These are phyloP conservation scores for Drosophila differens DNA, from an alignment of 2,888 invertebrate genomes.

Conservation along the genomic window DNA sequence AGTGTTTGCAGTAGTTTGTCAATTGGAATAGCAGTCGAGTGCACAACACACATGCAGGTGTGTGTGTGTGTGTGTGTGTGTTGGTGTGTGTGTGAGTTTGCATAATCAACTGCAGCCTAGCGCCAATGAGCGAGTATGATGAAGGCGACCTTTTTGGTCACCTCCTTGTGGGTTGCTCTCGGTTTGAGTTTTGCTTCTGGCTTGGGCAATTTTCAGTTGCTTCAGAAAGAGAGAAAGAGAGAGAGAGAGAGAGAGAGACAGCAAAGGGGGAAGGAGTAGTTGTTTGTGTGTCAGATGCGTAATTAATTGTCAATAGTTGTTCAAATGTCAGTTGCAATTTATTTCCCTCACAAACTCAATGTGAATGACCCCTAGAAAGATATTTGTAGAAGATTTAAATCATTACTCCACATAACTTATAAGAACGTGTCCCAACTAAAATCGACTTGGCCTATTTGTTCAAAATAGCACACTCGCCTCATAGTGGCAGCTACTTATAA, in stretches of 20 bases:
- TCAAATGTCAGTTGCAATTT: constrained; percentile 73
- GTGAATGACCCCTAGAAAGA: constrained; percentile 35
- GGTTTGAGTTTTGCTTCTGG: constrained; percentile 25
- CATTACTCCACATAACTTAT: neutral
- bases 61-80: constrained; percentile 15
- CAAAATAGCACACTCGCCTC: constrained; percentile 36
- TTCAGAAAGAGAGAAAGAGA: neutral
- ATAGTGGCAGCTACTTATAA: constrained; percentile 27
- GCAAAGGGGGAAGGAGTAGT: neutral
- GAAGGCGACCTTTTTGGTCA: constrained; percentile 25
- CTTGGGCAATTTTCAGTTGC: constrained; percentile 14
- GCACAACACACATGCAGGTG: constrained; percentile 7
- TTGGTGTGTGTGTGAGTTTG: constrained; percentile 6
- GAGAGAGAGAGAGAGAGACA: neutral
- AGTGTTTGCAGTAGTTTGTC: constrained; percentile 49
- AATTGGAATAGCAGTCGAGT: constrained; percentile 18
- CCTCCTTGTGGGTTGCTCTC: constrained; percentile 21
- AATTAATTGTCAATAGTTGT: constrained; percentile 79
- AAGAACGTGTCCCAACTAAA: neutral
- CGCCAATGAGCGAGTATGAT: constrained; percentile 17
- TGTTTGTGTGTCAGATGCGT: constrained; percentile 52
- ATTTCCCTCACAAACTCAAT: constrained; percentile 62
- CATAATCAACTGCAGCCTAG: constrained; percentile 44
- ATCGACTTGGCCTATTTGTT: neutral
- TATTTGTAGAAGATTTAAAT: neutral